Conservation (phyloP, 2,797 vertebrate genomes). For the Enteromius afrohamiltoni region DNA sequence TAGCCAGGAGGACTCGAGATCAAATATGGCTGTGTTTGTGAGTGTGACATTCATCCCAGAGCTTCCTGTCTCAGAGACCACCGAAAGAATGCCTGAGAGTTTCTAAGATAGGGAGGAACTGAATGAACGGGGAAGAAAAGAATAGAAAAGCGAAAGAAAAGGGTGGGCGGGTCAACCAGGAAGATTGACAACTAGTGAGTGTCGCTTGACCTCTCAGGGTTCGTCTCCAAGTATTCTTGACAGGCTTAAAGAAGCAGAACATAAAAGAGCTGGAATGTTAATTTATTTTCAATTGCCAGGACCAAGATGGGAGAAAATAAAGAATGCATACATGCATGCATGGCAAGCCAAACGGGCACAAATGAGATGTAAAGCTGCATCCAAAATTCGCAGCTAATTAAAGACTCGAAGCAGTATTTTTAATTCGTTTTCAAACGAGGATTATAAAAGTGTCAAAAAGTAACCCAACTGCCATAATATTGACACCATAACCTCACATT, state of each 20-base stretch:
- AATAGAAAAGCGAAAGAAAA: constrained; percentile 65
- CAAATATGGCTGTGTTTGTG: constrained; percentile 69
- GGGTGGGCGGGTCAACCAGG: constrained; percentile 70
- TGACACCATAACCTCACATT: background rate
- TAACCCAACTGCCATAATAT: background rate
- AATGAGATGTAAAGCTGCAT: constrained; percentile 69
- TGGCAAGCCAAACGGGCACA: constrained; percentile 76
- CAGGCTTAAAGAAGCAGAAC: constrained; percentile 73
- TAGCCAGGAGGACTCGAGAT: constrained; percentile 72
- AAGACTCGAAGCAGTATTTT: constrained; percentile 49
- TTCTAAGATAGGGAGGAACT: constrained; percentile 66
- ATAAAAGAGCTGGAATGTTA: constrained; percentile 84
- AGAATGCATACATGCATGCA: constrained; percentile 81
- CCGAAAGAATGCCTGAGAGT: constrained; percentile 64
- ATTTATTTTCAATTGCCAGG: constrained; percentile 84
- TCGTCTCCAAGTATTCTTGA: constrained; percentile 77
- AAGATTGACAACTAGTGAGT: constrained; percentile 82
- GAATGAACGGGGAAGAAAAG: constrained; percentile 68
- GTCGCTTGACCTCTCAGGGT: constrained; percentile 77
- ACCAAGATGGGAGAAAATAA: constrained; percentile 69
- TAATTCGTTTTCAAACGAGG: background rate
- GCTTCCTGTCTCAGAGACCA: constrained; percentile 74
- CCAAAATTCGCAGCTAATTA: constrained; percentile 69
- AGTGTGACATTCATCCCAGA: constrained; percentile 73
- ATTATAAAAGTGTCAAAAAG: background rate